phyloP scores from a whole-genome alignment of 2,888 invertebrate species.

The Amphiduros pacificus region DNA sequence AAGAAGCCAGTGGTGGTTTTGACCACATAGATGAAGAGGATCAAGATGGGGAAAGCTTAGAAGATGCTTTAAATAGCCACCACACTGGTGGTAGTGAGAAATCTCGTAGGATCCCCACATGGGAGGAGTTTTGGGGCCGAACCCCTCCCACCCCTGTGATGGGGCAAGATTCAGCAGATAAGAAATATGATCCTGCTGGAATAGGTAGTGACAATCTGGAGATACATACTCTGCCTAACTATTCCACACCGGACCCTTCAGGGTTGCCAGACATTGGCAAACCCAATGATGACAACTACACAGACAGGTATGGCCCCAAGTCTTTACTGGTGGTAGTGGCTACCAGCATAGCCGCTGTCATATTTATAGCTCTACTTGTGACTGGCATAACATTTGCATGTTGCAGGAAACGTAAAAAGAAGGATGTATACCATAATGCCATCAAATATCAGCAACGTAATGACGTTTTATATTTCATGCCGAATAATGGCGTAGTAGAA shows the following conservation, averaged over 20 bases:
- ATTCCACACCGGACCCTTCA: constrained; percentile 2
- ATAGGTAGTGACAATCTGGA: not conserved
- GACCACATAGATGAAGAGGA: constrained; percentile 5
- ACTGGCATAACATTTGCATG: constrained; percentile 7
- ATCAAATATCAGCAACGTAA: constrained; percentile 19
- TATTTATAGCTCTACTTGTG: constrained; percentile 13
- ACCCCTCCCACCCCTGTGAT: not conserved
- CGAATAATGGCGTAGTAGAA: constrained; percentile 2
- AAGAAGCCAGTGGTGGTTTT: constrained; percentile 4
- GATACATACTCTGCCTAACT: constrained; percentile 9
- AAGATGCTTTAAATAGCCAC: not conserved
- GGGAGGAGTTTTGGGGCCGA: not conserved
- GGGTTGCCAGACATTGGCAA: not conserved
- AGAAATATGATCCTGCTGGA: not conserved
- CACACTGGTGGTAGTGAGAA: not conserved
- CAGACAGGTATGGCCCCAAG: constrained; percentile 2
- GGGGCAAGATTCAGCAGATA: not conserved
- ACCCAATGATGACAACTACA: not conserved
- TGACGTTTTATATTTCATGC: constrained; percentile 23
- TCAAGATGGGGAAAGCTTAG: not conserved
- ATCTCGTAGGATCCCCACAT: not conserved
- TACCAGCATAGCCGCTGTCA: constrained; percentile 3
- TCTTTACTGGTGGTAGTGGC: constrained; percentile 9
- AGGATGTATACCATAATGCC: constrained; percentile 17
- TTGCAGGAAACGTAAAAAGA: constrained; percentile 6